Percentiles rank a stretch among this genome's conserved stretches.
These are phyloP conservation scores for Nudaria mundana DNA, from an alignment of 2,888 invertebrate genomes.

Conservation along the genomic window DNA sequence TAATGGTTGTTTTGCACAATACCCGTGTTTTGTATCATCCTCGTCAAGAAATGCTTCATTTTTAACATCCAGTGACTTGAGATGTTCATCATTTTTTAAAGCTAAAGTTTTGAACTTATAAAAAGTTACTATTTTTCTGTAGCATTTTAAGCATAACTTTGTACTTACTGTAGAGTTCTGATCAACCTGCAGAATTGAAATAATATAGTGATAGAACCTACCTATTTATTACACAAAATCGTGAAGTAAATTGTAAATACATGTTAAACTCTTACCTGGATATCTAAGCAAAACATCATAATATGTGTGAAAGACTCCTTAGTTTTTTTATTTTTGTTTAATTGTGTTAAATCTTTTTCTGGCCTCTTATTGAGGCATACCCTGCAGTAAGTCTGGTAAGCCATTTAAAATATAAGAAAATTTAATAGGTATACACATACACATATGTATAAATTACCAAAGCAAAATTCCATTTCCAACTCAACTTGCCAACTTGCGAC, in stretches of 20 bases:
- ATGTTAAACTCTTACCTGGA: conserved; percentile 57
- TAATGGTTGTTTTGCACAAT: no score
- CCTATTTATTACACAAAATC: neutral
- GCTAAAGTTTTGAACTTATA: conserved; percentile 59
- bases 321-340: conserved; percentile 31
- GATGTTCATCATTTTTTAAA: conserved; percentile 49
- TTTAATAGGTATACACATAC: neutral
- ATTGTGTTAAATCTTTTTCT: conserved; percentile 44
- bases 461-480: no score
- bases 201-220: neutral
- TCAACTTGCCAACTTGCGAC: no score
- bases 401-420: neutral
- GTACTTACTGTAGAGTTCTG: conserved; percentile 42
- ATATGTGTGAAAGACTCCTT: conserved; percentile 41
- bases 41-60: conserved; percentile 28
- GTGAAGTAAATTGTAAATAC: neutral
- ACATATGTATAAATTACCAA: neutral
- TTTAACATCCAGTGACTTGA: conserved; percentile 35
- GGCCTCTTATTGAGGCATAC: conserved; percentile 45
- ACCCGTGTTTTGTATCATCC: conserved; percentile 19
- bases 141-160: conserved; percentile 60
- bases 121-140: conserved; percentile 49
- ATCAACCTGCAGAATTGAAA: conserved; percentile 40
- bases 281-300: conserved; percentile 56
- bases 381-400: conserved; percentile 51